Evolutionary conservation across 2,113 vertebrate species (phyloP).

Genomic region (Paramisgurnus dabryanus): DNA sequence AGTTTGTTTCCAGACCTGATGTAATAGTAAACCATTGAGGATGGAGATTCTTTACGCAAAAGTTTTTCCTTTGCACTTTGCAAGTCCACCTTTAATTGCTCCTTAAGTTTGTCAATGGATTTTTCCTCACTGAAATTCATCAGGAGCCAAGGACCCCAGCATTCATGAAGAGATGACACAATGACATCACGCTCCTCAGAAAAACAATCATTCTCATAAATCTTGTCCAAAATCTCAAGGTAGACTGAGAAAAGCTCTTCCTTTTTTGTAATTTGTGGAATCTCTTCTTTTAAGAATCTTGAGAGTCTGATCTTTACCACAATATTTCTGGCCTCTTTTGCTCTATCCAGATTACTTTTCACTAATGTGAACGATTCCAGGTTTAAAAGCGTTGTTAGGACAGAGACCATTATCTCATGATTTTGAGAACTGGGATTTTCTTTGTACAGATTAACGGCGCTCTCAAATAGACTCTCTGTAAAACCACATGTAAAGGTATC

Average conservation of each 20-base stretch:
- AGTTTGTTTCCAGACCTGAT: conserved; percentile 60
- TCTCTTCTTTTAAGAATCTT: conserved; percentile 33
- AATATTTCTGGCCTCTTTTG: conserved; percentile 53
- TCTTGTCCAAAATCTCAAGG: conserved; percentile 19
- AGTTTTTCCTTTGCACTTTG: conserved; percentile 40
- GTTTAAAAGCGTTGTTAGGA: neutral
- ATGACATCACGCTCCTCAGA: conserved; percentile 37
- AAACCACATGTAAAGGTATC: neutral
- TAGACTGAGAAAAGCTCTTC: conserved; percentile 61
- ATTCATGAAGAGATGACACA: conserved; percentile 64
- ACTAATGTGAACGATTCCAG: fast-evolving
- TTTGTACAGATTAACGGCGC: neutral
- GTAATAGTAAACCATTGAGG: conserved; percentile 62
- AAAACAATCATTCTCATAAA: conserved; percentile 43
- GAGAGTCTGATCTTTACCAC: conserved; percentile 17
- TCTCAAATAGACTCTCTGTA: neutral
- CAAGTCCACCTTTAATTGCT: conserved; percentile 41
- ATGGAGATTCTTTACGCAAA: conserved; percentile 44
- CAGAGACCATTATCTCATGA: neutral
- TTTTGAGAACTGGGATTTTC: neutral
- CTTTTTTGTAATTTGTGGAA: conserved; percentile 47
- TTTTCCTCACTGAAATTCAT: conserved; percentile 43
- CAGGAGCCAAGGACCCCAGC: conserved; percentile 69
- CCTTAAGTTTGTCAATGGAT: neutral
- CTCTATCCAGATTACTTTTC: neutral